phyloP scores from a whole-genome alignment of 1,140 invertebrate species.

The Anadara kagoshimensis region DNA sequence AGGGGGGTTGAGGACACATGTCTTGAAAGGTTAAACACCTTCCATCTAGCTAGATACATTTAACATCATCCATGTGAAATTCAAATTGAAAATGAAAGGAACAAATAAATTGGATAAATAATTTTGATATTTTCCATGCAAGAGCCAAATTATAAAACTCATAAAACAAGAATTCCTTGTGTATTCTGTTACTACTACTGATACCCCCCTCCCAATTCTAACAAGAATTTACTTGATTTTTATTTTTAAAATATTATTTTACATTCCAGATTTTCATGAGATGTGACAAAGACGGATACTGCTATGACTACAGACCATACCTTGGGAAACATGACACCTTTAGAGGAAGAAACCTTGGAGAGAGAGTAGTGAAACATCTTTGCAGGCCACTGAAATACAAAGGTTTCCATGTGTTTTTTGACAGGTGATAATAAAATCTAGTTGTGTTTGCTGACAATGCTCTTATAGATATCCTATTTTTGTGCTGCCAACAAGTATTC shows the following conservation, averaged over 20 bases:
- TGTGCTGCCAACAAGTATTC: not conserved
- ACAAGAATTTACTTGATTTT: not conserved
- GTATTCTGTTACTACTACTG: too few relatives aligned
- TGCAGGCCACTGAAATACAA: conserved; percentile 18
- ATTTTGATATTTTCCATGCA: too few relatives aligned
- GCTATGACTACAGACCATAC: conserved; percentile 14
- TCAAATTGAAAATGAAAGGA: too few relatives aligned
- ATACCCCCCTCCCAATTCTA: not conserved
- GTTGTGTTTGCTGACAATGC: not conserved
- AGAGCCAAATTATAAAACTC: too few relatives aligned
- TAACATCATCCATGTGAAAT: too few relatives aligned
- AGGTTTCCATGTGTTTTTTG: conserved; percentile 25
- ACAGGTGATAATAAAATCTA: conserved; percentile 8
- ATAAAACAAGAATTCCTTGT: too few relatives aligned
- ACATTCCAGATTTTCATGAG: conserved; percentile 17
- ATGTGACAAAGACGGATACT: conserved; percentile 8
- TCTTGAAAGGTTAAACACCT: too few relatives aligned
- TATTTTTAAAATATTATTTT: not conserved
- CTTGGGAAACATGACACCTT: conserved; percentile 12
- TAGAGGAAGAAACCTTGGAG: conserved; percentile 7
- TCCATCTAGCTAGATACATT: too few relatives aligned
- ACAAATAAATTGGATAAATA: too few relatives aligned
- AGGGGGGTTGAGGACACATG: too few relatives aligned
- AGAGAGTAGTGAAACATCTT: conserved; percentile 16
- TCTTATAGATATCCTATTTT: not conserved